Evolutionary conservation across 2,888 invertebrate genomes (phyloP), one percentile per base, ranked within the genome.

Genomic region (Patella depressa): DNA sequence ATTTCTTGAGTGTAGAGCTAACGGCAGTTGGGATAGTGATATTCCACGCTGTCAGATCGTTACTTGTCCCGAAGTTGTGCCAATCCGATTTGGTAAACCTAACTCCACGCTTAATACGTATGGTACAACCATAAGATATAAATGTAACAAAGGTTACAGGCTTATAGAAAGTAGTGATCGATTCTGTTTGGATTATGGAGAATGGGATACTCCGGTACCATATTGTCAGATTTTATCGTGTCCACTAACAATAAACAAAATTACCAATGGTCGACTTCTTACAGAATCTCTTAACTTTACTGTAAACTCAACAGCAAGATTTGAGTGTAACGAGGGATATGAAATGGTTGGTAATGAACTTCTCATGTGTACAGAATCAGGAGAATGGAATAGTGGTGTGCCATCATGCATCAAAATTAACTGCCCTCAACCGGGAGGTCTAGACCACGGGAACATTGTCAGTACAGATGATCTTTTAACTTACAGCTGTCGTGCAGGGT

Each of bases 181-280:
- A 53, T 79, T 72, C 0, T 92, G 92, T 78, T 83, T 85, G 53
- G 83, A 85, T 12, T 85, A 89, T 79, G 90, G 90, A 0, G 78
- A 80, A 12, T 91, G 91, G 92, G 88, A 87, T 55, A 83, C 84
- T 2, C 82, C 85, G 9, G 76, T 83, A 15, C 88, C 91, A 17
- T 77, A 77, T 4, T 92, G 91, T 76, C 78, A 81, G 29, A 82
- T 80, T 45, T 80, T 87, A 3, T 76, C 78, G 9, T 89, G 90
- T 71, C 83, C 80, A 4, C 9, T 17, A 29, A 19, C 24, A 24
- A 78, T 81, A 11, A 45, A 77, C 0, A 24, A 69, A 9, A 73
- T 81, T 34, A 65, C 70, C 5, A 34, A 80, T 71, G 80, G 80
- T 24, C 2, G 65, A 24, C 65, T 65, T 65, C 19, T 65, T 65